Conservation (phyloP, 2,113 vertebrate species). For the Coptodon bakossiorum region DNA sequence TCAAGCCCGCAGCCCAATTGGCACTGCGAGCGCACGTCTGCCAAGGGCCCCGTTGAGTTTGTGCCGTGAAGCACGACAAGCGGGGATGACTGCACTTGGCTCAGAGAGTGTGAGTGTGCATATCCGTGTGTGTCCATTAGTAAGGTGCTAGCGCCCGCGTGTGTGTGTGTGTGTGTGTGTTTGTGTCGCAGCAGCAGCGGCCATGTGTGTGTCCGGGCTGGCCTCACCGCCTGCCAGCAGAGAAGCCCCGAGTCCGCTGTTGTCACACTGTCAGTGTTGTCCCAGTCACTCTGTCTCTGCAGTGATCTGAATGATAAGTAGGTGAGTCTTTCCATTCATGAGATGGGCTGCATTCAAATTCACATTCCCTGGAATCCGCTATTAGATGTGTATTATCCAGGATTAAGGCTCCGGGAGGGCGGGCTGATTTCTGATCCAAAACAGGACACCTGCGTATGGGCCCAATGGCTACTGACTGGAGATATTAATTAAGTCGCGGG, state of each 20-base stretch:
- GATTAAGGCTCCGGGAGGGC: slow-evolving; percentile 17
- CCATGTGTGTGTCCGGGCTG: not conserved
- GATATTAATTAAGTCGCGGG: slow-evolving; percentile 53
- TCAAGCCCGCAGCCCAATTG: slow-evolving; percentile 63
- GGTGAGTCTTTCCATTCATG: slow-evolving; percentile 22
- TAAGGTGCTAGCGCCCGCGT: not conserved
- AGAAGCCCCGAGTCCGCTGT: slow-evolving; percentile 35
- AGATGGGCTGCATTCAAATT: slow-evolving; percentile 35
- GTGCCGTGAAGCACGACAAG: slow-evolving; percentile 37
- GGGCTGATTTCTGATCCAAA: slow-evolving; percentile 2
- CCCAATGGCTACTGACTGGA: slow-evolving; percentile 24
- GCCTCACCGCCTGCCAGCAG: slow-evolving; percentile 26
- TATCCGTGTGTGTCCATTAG: not conserved
- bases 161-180: not conserved
- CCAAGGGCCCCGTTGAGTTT: slow-evolving; percentile 45
- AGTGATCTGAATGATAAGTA: slow-evolving; percentile 54
- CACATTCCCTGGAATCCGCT: slow-evolving; percentile 17
- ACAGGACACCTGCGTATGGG: slow-evolving; percentile 26
- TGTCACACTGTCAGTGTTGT: slow-evolving; percentile 47
- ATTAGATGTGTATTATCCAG: slow-evolving; percentile 17
- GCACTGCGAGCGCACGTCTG: slow-evolving; percentile 27
- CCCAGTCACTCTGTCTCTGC: not conserved
- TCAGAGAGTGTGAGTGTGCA: slow-evolving; percentile 6
- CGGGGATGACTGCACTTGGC: slow-evolving; percentile 55
- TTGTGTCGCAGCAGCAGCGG: not conserved